Percentiles rank a stretch among this genome's conserved stretches.
These are phyloP conservation scores for Macaca mulatta DNA, from an alignment of 2,113 vertebrate genomes.

Conservation along the genomic window DNA sequence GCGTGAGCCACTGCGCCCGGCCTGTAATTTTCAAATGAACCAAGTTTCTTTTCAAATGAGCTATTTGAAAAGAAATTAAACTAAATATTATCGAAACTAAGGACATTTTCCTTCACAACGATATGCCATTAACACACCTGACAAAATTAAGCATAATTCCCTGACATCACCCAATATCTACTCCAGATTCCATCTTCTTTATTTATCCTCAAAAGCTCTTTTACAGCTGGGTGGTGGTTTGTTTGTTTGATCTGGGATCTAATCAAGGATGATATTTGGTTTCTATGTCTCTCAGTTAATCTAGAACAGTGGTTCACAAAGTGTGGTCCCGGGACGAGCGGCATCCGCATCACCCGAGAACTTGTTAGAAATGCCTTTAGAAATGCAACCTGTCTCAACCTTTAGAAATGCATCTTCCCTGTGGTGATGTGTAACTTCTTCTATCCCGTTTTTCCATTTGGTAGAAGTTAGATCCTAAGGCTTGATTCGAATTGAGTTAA, in stretches of 20 bases:
- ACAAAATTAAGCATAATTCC: not conserved
- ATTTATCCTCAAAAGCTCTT: not conserved
- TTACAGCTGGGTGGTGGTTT: not conserved
- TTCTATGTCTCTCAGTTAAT: not conserved
- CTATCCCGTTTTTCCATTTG: not conserved
- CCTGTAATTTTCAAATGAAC: too few relatives aligned
- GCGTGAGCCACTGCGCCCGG: too few relatives aligned
- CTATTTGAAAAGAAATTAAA: not conserved
- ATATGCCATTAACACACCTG: not conserved
- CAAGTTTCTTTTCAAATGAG: not conserved
- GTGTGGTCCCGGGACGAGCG: not conserved
- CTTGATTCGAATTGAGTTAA: not conserved
- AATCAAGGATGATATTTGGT: too few relatives aligned
- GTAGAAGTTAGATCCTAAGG: not conserved
- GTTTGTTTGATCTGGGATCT: too few relatives aligned
- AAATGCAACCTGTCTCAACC: not conserved
- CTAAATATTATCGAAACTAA: not conserved
- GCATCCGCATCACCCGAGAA: not conserved
- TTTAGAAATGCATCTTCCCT: not conserved
- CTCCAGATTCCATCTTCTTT: not conserved
- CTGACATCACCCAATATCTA: not conserved
- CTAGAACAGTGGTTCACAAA: not conserved
- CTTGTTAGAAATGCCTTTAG: not conserved
- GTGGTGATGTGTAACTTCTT: not conserved
- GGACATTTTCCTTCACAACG: not conserved